Conservation (phyloP, 2,797 vertebrate genomes). For the Sparus aurata region DNA sequence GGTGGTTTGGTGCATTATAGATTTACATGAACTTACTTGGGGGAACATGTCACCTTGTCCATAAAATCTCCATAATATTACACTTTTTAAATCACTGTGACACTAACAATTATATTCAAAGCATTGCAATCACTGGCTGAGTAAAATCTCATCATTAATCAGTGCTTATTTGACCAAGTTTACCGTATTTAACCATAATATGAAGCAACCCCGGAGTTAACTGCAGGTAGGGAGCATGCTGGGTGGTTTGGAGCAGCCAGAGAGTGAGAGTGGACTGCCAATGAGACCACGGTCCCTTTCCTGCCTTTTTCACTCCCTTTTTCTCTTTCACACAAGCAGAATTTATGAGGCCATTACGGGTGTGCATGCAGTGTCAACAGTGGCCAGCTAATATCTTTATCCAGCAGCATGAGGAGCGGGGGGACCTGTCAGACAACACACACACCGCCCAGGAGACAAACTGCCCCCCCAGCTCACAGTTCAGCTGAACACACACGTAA, state of each 20-base stretch:
- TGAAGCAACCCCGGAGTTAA: constrained; percentile 4
- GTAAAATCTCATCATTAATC: constrained; percentile 5
- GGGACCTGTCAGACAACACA: constrained; percentile 64
- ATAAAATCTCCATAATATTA: constrained; percentile 15
- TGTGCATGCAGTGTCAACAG: constrained; percentile 77
- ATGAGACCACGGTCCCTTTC: constrained; percentile 63
- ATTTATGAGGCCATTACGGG: constrained; percentile 86
- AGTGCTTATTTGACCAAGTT: background rate
- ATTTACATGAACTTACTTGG: background rate
- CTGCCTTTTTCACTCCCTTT: constrained; percentile 54
- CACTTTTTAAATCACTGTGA: background rate
- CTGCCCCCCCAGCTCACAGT: constrained; percentile 49
- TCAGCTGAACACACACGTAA: constrained; percentile 38
- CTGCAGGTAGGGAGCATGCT: constrained; percentile 54
- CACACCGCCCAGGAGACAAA: constrained; percentile 67
- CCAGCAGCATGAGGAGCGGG: constrained; percentile 62
- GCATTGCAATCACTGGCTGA: background rate
- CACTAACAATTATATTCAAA: background rate
- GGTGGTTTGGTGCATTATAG: background rate
- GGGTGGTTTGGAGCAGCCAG: constrained; percentile 41
- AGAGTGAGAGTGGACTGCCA: constrained; percentile 68
- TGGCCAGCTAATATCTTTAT: constrained; percentile 79
- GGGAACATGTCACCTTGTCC: background rate
- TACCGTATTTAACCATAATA: background rate
- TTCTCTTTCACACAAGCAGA: constrained; percentile 73